A percentile compares a stretch with the other conserved stretches of the same genome.
These are phyloP conservation scores for Pseudolycoriella hygida DNA, from an alignment of 2,888 invertebrate genomes.

Conservation along the genomic window DNA sequence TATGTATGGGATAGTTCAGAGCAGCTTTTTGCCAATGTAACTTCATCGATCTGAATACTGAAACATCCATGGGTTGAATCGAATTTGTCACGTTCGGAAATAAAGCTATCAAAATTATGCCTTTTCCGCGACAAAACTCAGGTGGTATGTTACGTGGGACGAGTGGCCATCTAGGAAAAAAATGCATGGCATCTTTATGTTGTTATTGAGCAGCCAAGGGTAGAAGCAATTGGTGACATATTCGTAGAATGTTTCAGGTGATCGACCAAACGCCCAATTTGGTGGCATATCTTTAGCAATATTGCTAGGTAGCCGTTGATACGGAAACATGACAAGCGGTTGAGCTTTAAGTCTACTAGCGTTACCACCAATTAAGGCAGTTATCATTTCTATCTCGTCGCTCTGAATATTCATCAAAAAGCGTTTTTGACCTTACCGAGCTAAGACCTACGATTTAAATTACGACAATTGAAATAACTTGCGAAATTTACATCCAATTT, in stretches of 20 bases:
- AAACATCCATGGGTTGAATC: slow-evolving; percentile 23
- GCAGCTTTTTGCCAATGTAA: slow-evolving; percentile 16
- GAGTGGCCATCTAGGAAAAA: slow-evolving; percentile 23
- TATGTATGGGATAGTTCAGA: slow-evolving; percentile 9
- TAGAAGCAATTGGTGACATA: slow-evolving; percentile 21
- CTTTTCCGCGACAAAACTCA: slow-evolving; percentile 22
- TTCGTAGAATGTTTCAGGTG: slow-evolving; percentile 21
- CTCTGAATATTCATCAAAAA: not conserved
- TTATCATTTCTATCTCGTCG: not conserved
- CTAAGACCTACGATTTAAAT: not conserved
- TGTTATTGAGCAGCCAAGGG: slow-evolving; percentile 18
- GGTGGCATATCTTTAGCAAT: not conserved
- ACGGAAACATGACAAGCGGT: not conserved
- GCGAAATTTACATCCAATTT: no score
- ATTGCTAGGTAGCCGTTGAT: not conserved
- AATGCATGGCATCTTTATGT: slow-evolving; percentile 19
- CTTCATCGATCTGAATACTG: slow-evolving; percentile 21
- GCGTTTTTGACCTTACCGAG: not conserved
- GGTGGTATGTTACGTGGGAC: slow-evolving; percentile 19
- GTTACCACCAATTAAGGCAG: not conserved
- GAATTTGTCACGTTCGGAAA: slow-evolving; percentile 23
- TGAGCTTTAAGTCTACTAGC: not conserved
- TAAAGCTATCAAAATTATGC: slow-evolving; percentile 20
- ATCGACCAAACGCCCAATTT: slow-evolving; percentile 14
- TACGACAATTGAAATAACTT: no score